phyloP scores from a whole-genome alignment of 2,888 invertebrate species.

The Macrosoma leucophasiata region DNA sequence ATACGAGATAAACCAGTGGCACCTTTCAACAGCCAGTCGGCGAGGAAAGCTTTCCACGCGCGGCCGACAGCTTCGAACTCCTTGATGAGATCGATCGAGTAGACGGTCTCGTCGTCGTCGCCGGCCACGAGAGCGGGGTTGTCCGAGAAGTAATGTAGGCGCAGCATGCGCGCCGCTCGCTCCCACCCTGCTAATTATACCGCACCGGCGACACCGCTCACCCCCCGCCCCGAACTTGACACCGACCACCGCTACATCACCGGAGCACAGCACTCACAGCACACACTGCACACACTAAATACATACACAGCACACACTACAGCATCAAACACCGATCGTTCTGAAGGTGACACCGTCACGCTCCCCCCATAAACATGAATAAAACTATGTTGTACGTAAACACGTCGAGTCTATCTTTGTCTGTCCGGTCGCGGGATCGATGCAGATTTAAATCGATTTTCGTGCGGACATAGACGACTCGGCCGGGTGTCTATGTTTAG shows the following conservation, averaged over 20 bases:
- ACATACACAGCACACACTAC: too few species aligned
- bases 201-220: constrained; percentile 32
- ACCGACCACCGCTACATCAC: constrained; percentile 37
- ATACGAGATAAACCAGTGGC: constrained; percentile 39
- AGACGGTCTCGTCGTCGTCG: constrained; percentile 78
- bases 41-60: constrained; percentile 85
- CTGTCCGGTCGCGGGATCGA: too few species aligned
- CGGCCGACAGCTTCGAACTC: constrained; percentile 89
- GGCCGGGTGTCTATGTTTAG: too few species aligned
- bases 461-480: too few species aligned
- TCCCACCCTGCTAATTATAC: constrained; percentile 71
- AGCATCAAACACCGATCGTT: too few species aligned
- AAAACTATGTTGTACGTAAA: too few species aligned
- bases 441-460: too few species aligned
- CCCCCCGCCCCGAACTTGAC: constrained; percentile 33
- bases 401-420: too few species aligned
- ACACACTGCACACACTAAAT: too few species aligned
- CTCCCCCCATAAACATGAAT: too few species aligned
- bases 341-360: too few species aligned
- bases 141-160: constrained; percentile 89
- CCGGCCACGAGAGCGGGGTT: constrained; percentile 81
- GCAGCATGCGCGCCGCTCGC: constrained; percentile 81
- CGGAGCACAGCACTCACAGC: constrained; percentile 26
- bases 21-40: constrained; percentile 78
- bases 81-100: constrained; percentile 89